A percentile compares a stretch with the other conserved stretches of the same genome.
phyloP scores from a whole-genome alignment of 2,797 vertebrate genomes.

The Manis javanica region DNA sequence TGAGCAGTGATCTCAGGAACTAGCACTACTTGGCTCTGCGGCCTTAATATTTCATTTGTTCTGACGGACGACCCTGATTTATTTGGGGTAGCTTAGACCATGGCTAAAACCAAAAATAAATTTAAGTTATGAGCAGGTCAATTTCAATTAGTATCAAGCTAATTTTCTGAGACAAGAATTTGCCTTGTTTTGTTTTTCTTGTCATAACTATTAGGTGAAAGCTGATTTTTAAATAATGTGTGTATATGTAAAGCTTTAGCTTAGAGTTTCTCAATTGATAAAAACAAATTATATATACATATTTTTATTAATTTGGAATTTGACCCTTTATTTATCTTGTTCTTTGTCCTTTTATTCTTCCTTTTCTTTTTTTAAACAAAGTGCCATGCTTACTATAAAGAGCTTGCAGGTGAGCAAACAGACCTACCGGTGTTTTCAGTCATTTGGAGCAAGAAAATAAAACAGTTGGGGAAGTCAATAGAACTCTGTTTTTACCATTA shows the following conservation, averaged over 20 bases:
- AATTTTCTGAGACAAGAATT: conserved; percentile 41
- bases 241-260: not conserved
- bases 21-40: not conserved
- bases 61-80: not conserved
- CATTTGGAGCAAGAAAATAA: not conserved
- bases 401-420: not conserved
- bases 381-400: not conserved
- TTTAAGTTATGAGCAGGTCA: not conserved
- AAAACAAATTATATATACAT: not conserved
- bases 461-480: not conserved
- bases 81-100: not conserved
- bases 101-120: conserved; percentile 7
- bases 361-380: not conserved
- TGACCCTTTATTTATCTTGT: not conserved
- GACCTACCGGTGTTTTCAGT: not conserved
- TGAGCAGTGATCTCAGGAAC: not conserved
- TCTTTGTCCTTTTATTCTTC: not conserved
- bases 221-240: not conserved
- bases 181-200: not conserved
- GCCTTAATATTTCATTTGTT: not conserved
- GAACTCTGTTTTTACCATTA: not conserved
- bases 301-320: not conserved
- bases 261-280: not conserved
- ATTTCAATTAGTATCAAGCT: not conserved
- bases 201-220: not conserved